Evolutionary conservation across 2,888 invertebrate genomes (phyloP).

Genomic region (Trileptium ribeirensis): DNA sequence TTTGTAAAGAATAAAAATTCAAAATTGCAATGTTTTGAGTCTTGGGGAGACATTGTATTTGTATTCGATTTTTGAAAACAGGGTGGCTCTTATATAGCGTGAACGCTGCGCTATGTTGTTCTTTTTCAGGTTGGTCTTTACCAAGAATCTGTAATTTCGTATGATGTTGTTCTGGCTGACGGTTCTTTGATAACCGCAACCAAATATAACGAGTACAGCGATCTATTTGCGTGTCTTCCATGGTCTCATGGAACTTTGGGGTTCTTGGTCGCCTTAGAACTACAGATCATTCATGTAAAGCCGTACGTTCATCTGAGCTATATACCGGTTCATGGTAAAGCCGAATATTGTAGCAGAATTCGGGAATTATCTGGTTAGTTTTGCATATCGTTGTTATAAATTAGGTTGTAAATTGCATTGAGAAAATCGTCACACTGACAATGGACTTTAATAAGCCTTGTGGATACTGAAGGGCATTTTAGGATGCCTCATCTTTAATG

Average conservation of each 20-base stretch:
- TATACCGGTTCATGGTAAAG: conserved; percentile 61
- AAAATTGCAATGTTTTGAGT: too few species aligned
- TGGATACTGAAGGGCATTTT: too few species aligned
- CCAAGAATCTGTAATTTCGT: conserved; percentile 63
- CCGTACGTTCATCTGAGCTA: conserved; percentile 64
- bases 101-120: too few species aligned
- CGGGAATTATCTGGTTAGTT: conserved; percentile 60
- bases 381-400: too few species aligned
- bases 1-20: too few species aligned
- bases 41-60: too few species aligned
- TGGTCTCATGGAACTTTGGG: conserved; percentile 66
- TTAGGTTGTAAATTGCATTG: too few species aligned
- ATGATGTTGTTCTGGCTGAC: conserved; percentile 63
- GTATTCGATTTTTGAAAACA: too few species aligned
- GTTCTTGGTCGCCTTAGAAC: conserved; percentile 62
- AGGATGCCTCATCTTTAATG: too few species aligned
- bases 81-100: too few species aligned
- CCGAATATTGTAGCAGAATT: conserved; percentile 62
- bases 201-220: conserved; percentile 58
- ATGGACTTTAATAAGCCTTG: too few species aligned
- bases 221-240: conserved; percentile 61
- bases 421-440: too few species aligned
- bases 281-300: conserved; percentile 61
- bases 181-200: conserved; percentile 61
- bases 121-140: conserved; percentile 59